A percentile compares a stretch with the other conserved stretches of the same genome.
Conservation (phyloP, 1,140 invertebrate genomes). For the Metaphire vulgaris region DNA sequence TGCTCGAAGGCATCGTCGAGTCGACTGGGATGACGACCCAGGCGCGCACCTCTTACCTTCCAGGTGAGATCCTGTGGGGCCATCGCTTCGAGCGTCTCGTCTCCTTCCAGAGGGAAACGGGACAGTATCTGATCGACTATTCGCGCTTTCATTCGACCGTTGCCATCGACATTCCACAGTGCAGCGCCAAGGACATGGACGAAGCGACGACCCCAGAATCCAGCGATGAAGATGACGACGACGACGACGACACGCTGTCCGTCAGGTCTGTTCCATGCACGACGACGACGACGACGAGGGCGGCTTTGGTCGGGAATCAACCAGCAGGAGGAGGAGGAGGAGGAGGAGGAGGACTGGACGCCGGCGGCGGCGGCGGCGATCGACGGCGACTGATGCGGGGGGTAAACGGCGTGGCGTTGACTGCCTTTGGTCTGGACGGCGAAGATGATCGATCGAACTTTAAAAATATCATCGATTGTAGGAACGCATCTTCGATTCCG, state of each 20-base stretch:
- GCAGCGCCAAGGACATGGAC: slow-evolving; percentile 35
- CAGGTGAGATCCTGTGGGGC: too few species aligned
- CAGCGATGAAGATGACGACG: slow-evolving; percentile 20
- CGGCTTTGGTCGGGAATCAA: background rate
- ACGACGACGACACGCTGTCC: slow-evolving; percentile 18
- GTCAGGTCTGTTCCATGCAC: too few species aligned
- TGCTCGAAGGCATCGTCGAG: too few species aligned
- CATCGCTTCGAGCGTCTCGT: slow-evolving; percentile 33
- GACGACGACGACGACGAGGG: slow-evolving; percentile 13
- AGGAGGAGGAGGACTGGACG: too few species aligned
- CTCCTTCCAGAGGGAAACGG: slow-evolving; percentile 42
- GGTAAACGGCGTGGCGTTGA: slow-evolving; percentile 7
- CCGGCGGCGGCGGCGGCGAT: too few species aligned
- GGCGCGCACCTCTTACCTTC: slow-evolving; percentile 83
- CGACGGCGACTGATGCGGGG: background rate
- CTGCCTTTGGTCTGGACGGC: slow-evolving; percentile 4
- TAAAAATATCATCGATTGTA: too few species aligned
- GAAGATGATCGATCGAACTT: slow-evolving; percentile 6
- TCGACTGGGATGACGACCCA: slow-evolving; percentile 47
- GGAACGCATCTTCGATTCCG: too few species aligned
- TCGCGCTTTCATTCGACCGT: slow-evolving; percentile 44
- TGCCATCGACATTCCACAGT: slow-evolving; percentile 39
- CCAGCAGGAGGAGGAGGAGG: too few species aligned
- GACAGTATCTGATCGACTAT: slow-evolving; percentile 46
- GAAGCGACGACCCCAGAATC: slow-evolving; percentile 38